Evolutionary conservation across 2,888 invertebrate genomes (phyloP).

Genomic region (Nasonovia ribisnigri): DNA sequence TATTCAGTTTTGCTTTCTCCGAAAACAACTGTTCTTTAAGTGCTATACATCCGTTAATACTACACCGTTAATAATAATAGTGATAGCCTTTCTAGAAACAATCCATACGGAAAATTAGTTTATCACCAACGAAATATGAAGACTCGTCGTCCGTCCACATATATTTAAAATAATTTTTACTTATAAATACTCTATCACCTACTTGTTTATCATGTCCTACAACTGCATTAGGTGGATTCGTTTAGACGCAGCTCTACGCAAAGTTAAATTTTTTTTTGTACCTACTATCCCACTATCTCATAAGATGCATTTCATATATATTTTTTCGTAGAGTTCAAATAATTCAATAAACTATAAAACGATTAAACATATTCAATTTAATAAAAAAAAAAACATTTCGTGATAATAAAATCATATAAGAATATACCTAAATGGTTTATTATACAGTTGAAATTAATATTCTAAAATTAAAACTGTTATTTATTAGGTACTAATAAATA

Average conservation of each 20-base stretch:
- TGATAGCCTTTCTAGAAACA: not conserved
- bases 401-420: not conserved
- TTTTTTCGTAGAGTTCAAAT: not conserved
- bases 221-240: not conserved
- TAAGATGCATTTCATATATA: not conserved
- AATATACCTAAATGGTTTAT: not conserved
- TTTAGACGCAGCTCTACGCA: not conserved
- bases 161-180: not conserved
- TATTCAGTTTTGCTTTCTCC: constrained; percentile 47
- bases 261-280: not conserved
- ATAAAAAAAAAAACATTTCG: not conserved
- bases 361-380: not conserved
- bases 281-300: not conserved
- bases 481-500: not conserved
- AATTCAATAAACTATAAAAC: not conserved
- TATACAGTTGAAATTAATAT: not conserved
- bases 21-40: constrained; percentile 41
- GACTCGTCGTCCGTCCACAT: not conserved
- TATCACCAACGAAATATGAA: not conserved
- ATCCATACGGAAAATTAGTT: constrained; percentile 1
- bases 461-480: not conserved
- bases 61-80: not conserved
- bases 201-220: not conserved
- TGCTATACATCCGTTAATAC: constrained; percentile 31
- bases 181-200: not conserved